Evolutionary conservation across 1,140 invertebrate genomes (phyloP), one percentile per base, ranked within the genome.

Genomic region (Dolichoris vasculosae): DNA sequence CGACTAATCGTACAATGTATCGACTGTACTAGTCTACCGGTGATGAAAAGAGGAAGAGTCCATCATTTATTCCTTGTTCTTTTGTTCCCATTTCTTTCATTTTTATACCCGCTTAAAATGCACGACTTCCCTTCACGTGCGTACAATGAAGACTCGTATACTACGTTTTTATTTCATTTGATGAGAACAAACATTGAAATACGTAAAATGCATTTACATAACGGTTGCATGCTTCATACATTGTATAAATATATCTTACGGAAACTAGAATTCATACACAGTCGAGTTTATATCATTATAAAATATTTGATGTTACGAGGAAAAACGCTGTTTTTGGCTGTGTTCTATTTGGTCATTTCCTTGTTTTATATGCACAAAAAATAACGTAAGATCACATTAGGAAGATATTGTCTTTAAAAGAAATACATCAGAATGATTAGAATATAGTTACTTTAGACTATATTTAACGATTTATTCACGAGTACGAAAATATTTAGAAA

Each of bases 101-200:
- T 51, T 17, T 32, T 38, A 15, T 38, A 51, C 73, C 59, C 75
- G 73, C 75, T 77, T 69, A 63, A 48, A 77, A 55, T 2, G 40
- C 40, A 23, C 71, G 38, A 83, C 73, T 83, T 83, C 82, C 82
- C 82, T 77, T 83, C 82, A 83, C 82, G 82, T 83, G 82, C 71
- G 17, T 20, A 17, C 46, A 71, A 26, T 35, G 9, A 11, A 2
- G 15, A 38, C 3, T 79, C 40, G 63, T 20, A 63, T 55, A 55
- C 71, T 64, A 32, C 69, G 2, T 69, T 77, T 77, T 40, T 69
- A 69, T 67, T 76, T 17, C 13, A 7, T 64, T 78, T 43, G 59
- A 84, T 78, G 76, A 78, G 76, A 55, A 73, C 43, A 26, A 38
- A n/a, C 17, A 30, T 38, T 48, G 3, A 40, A 55, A n/a, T 73